Evolutionary conservation across 2,113 vertebrate species (phyloP).

Genomic region (Halcyon malimbica): DNA sequence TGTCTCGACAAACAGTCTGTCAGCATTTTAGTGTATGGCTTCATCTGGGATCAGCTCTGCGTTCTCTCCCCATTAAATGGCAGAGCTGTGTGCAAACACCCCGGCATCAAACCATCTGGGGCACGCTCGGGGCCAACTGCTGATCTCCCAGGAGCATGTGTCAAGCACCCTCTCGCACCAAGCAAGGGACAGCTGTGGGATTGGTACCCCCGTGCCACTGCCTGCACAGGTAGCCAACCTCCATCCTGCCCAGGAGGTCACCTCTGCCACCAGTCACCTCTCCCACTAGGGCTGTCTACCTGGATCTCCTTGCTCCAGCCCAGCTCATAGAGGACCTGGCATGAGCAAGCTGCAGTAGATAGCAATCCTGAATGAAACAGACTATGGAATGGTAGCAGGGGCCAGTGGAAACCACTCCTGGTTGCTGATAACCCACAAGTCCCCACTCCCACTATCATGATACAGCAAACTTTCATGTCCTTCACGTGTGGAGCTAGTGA

Average conservation of each 20-base stretch:
- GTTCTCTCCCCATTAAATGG: conserved; percentile 62
- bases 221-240: background rate
- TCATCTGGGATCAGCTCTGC: conserved; percentile 60
- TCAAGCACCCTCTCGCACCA: background rate
- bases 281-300: background rate
- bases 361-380: background rate
- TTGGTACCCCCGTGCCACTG: fast-evolving
- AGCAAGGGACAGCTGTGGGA: fast-evolving
- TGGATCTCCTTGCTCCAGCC: background rate
- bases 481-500: background rate
- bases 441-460: background rate
- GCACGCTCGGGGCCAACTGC: conserved; percentile 26
- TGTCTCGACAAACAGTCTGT: conserved; percentile 67
- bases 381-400: background rate
- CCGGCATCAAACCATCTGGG: conserved; percentile 62
- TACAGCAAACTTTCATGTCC: background rate
- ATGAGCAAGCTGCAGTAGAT: background rate
- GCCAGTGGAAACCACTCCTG: background rate
- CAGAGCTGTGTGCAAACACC: conserved; percentile 64
- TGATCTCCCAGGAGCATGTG: conserved; percentile 25
- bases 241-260: background rate
- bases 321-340: background rate
- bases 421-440: background rate
- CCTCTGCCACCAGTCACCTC: background rate
- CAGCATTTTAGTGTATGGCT: conserved; percentile 44